These are phyloP conservation scores for Acromyrmex heyeri DNA, from an alignment of 1,140 invertebrate species.

Conservation along the genomic window DNA sequence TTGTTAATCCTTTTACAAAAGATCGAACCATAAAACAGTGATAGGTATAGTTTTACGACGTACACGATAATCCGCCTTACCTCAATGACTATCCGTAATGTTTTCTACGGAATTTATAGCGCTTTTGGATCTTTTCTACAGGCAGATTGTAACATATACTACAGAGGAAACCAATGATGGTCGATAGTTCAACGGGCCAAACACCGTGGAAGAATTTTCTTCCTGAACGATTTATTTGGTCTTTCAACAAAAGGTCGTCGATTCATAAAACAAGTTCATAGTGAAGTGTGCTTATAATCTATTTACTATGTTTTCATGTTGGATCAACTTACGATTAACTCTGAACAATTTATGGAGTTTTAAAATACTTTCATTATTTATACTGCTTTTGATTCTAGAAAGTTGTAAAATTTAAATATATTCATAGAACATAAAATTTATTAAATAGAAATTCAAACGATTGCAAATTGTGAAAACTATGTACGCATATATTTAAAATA, in stretches of 20 bases:
- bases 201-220: conserved; percentile 15
- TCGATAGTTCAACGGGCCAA: conserved; percentile 24
- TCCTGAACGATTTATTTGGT: conserved; percentile 43
- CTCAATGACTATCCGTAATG: conserved; percentile 1
- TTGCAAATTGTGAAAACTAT: neutral
- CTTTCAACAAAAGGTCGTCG: conserved; percentile 36
- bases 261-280: conserved; percentile 44
- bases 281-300: conserved; percentile 31
- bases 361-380: conserved; percentile 20
- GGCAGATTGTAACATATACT: conserved; percentile 13
- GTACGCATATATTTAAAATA: neutral
- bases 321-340: conserved; percentile 13
- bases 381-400: conserved; percentile 13
- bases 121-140: neutral
- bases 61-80: neutral
- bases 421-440: conserved; percentile 15
- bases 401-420: conserved; percentile 37
- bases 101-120: conserved; percentile 26
- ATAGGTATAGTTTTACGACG: neutral
- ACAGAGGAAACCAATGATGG: conserved; percentile 9
- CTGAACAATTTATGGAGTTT: conserved; percentile 28
- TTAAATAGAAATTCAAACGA: neutral
- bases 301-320: conserved; percentile 13
- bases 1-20: neutral
- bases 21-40: neutral